Evolutionary conservation across 1,140 invertebrate genomes (phyloP).

Genomic region (Drosophila bocki): DNA sequence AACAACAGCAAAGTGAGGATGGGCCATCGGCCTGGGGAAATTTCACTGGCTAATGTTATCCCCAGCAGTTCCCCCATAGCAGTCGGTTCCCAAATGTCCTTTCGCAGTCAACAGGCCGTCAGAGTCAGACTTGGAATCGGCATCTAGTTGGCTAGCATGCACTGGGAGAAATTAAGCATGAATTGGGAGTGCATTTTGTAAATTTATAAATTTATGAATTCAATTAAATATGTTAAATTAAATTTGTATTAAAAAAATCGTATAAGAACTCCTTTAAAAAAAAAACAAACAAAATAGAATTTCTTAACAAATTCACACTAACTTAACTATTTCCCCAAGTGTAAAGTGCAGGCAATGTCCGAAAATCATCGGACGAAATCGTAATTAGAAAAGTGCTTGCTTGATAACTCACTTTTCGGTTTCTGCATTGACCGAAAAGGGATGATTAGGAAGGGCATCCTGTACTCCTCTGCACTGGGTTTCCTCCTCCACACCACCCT

Average conservation of each 20-base stretch:
- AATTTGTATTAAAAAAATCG: not conserved
- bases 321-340: conserved; percentile 9
- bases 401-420: conserved; percentile 75
- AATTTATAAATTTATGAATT: no score
- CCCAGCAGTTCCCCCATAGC: conserved; percentile 16
- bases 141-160: conserved; percentile 1
- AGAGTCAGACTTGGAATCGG: conserved; percentile 40
- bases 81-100: conserved; percentile 29
- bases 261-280: not conserved
- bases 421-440: conserved; percentile 17
- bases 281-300: no score
- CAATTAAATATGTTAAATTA: no score
- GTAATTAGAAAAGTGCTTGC: conserved; percentile 82
- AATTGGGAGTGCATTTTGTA: not conserved
- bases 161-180: not conserved
- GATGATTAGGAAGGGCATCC: not conserved
- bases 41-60: conserved; percentile 76
- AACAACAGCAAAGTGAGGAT: conserved; percentile 25
- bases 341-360: not conserved
- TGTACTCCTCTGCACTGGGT: conserved; percentile 3
- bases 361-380: conserved; percentile 49
- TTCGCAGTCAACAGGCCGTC: conserved; percentile 63
- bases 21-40: conserved; percentile 72
- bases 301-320: not conserved
- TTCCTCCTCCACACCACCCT: not conserved